Base-by-base conservation (phyloP, 2,888 invertebrate species). In the Gonocerus acuteangulatus region DNA sequence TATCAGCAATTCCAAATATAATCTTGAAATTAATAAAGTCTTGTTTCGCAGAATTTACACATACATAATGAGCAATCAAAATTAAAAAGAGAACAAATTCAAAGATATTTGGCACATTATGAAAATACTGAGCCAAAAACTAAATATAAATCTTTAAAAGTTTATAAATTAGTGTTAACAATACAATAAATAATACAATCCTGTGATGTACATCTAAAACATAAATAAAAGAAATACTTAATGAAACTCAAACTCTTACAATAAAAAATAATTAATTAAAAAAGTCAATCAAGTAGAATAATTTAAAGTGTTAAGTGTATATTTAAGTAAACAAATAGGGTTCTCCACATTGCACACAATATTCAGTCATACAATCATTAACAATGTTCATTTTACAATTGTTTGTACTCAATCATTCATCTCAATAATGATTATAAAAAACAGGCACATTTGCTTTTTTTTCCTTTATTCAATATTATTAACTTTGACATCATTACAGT, bases 401-500 rank as follows among this genome's bases (percentile, higher is more conserved):
- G 32, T 54, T 39, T 9, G 54, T 22, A 42, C 18, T 54, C 11
- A 36, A 11, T 42, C 34, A 34, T 27, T 51, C 13, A 54, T 22
- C 42, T 6, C 21, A 34, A 54, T 54, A 32, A 54, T 54, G 42
- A 42, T 42, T 42, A 42, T 54, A 54, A 42, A 54, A 54, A 54
- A 54, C 54, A 54, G 54, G 54, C 54, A 54, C 54, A 54, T 39
- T 54, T 27, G 34, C 51, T 7, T 23, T 42, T 23, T 7, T 23
- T 42, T 23, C 16, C 15, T 19, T 39, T 39, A 2, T 15, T 22
- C 13, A 2, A 2, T 15, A 21, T 39, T 18, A 34, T 21, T 34
- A 13, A 15, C 18, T 22, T n/a, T 22, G 42, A 16, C 22, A 11
- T 51, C 18, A 18, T 54, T 22, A 22, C n/a, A 54, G 15, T 21